Evolutionary conservation across 2,888 invertebrate genomes (phyloP).

Genomic region (Acanthacorydalis orientalis): DNA sequence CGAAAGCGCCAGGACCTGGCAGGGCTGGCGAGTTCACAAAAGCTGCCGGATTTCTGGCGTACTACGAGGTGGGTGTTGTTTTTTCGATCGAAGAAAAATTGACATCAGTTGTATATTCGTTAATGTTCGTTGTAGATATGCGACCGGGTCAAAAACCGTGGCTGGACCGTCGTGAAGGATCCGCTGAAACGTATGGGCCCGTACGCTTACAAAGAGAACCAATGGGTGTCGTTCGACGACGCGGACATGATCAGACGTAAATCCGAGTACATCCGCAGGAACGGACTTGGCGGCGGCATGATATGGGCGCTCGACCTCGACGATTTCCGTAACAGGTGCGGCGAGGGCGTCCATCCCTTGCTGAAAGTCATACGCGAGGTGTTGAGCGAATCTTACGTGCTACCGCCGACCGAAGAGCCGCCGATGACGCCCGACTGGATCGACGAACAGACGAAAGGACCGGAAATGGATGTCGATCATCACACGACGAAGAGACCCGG

Average conservation of each 20-base stretch:
- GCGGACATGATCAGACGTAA: slow-evolving; percentile 61
- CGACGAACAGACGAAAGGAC: slow-evolving; percentile 4
- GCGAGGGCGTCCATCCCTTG: slow-evolving; percentile 64
- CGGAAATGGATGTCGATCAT: not conserved
- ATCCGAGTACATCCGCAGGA: slow-evolving; percentile 56
- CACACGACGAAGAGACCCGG: not conserved
- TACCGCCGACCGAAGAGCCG: slow-evolving; percentile 6
- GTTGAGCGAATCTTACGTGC: slow-evolving; percentile 31
- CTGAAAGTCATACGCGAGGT: slow-evolving; percentile 59
- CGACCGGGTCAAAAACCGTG: slow-evolving; percentile 56
- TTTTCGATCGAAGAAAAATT: not conserved
- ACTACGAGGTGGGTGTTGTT: slow-evolving; percentile 52
- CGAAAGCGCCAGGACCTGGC: slow-evolving; percentile 60
- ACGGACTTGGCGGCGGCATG: slow-evolving; percentile 76
- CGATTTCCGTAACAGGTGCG: slow-evolving; percentile 67
- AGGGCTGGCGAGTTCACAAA: slow-evolving; percentile 71
- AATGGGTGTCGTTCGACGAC: slow-evolving; percentile 88
- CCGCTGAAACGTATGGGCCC: slow-evolving; percentile 67
- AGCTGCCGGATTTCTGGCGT: slow-evolving; percentile 73
- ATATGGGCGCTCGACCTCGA: slow-evolving; percentile 83
- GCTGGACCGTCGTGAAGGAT: slow-evolving; percentile 70
- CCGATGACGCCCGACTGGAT: not conserved
- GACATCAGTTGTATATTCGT: slow-evolving; percentile 8
- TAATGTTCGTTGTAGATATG: slow-evolving; percentile 62
- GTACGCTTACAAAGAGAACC: slow-evolving; percentile 69